Base-by-base conservation (phyloP, 2,797 vertebrate genomes). In the Lepilemur septentrionalis region DNA sequence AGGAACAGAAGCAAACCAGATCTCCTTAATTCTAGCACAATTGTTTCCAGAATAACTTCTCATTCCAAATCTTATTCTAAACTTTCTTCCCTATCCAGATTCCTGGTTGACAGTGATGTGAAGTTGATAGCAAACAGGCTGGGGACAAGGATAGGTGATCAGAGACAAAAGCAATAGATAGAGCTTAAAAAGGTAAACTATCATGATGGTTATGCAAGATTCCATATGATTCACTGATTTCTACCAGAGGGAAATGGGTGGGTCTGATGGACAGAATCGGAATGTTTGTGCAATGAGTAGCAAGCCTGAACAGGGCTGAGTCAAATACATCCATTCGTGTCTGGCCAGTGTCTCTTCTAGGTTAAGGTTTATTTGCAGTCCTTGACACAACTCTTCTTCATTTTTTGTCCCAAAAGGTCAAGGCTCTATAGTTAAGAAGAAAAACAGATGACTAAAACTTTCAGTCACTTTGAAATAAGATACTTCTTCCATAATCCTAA, bases 281-380 rank as follows among this genome's bases (percentile, higher is more conserved):
- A 76, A 69, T 11, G 41, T 41, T 96, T 84, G 28, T 2, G 35
- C 78, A 89, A 82, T 15, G 8, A 84, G 15, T 0, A 35, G 52
- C 97, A 95, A 95, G 95, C 82, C 95, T 81, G 46, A 72, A 55
- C 94, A 97, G 48, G 70, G 52, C 59, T 46, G 13, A 73, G 4
- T 28, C 7, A 46, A 84, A 35, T 8, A 46, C 30, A 73, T 32
- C 32, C 69, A 25, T 65, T 72, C 6, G 0, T 0, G 65, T 80
- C 76, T 73, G 30, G 80, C 86, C 73, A 91, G 91, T 81, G 93
- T 89, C 59, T 96, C 63, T 78, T 91, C 69, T 55, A 65, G 78
- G 69, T 55, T 63, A 86, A 79, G 50, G 69, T 70, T 95, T 88
- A 93, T 50, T 83, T 20, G 4, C 57, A 43, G 59, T 81, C 59